Conservation (phyloP, 1,140 invertebrate genomes). For the Pseudomyrmex concolor region DNA sequence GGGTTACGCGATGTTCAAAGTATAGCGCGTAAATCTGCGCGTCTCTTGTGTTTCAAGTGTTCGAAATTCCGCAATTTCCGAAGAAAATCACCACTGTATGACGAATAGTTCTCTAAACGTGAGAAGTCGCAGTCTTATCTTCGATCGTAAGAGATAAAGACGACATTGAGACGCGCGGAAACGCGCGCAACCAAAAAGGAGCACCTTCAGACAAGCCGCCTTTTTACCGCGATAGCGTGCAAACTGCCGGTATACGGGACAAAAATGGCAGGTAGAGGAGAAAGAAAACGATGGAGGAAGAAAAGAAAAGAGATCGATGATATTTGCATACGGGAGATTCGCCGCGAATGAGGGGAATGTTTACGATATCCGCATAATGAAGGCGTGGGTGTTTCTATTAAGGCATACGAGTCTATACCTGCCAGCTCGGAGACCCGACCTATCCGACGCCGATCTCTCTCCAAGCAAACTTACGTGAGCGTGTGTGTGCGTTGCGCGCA, state of each 20-base stretch:
- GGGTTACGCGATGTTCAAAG: too few species aligned
- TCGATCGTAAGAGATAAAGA: not conserved
- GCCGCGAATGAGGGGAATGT: slow-evolving; percentile 70
- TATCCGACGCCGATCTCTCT: slow-evolving; percentile 65
- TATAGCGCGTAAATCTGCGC: too few species aligned
- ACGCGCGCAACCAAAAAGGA: slow-evolving; percentile 29
- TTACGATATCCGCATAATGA: slow-evolving; percentile 77
- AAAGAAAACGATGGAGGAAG: slow-evolving; percentile 48
- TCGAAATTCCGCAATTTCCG: too few species aligned
- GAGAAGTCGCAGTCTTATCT: not conserved
- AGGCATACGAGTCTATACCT: slow-evolving; percentile 58
- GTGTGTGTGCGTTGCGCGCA: not conserved
- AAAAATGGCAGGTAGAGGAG: slow-evolving; percentile 36
- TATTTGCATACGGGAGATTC: slow-evolving; percentile 73
- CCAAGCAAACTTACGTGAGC: not conserved
- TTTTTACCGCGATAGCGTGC: slow-evolving; percentile 73
- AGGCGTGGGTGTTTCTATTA: slow-evolving; percentile 76
- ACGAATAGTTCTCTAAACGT: slow-evolving; percentile 8
- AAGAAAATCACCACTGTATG: too few species aligned
- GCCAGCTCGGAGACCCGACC: slow-evolving; percentile 36
- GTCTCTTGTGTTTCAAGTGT: too few species aligned
- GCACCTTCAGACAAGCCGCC: slow-evolving; percentile 30
- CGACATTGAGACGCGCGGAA: slow-evolving; percentile 7
- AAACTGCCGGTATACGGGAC: slow-evolving; percentile 61
- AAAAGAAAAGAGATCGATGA: slow-evolving; percentile 57